A percentile compares a stretch with the other conserved stretches of the same genome.
phyloP scores from a whole-genome alignment of 2,888 invertebrate genomes.

The Sarcophaga caerulescens region DNA sequence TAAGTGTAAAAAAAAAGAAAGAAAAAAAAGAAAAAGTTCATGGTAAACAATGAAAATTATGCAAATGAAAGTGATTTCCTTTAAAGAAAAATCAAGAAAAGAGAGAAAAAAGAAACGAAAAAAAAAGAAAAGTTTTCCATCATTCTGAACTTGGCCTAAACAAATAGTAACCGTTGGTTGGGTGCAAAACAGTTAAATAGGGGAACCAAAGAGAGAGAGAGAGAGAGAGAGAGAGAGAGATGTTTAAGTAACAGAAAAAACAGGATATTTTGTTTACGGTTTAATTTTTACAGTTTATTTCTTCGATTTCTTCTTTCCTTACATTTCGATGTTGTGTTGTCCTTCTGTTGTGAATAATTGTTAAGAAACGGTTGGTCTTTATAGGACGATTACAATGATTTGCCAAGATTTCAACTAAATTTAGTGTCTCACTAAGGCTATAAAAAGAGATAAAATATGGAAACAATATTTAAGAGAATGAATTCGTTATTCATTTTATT shows the following conservation, averaged over 20 bases:
- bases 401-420: constrained; percentile 30
- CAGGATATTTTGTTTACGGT: not conserved
- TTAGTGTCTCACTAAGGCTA: not conserved
- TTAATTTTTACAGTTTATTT: constrained; percentile 5
- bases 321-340: not conserved
- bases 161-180: not conserved
- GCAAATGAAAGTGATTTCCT: constrained; percentile 51
- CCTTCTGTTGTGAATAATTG: constrained; percentile 21
- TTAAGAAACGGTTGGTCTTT: constrained; percentile 20
- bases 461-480: not conserved
- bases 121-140: not conserved
- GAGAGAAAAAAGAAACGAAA: not conserved
- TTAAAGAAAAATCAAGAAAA: not conserved
- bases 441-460: not conserved
- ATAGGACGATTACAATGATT: constrained; percentile 37
- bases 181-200: not conserved
- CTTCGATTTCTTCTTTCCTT: not conserved
- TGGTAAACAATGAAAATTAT: constrained; percentile 45
- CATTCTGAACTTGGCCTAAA: not conserved
- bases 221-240: not conserved
- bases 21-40: constrained; percentile 17
- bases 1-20: too few relatives aligned
- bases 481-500: not conserved
- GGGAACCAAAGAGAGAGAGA: too few relatives aligned
- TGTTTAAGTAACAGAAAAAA: not conserved